Evolutionary conservation across 2,797 vertebrate genomes (phyloP).

Genomic region (Tauraco hartlaubi): DNA sequence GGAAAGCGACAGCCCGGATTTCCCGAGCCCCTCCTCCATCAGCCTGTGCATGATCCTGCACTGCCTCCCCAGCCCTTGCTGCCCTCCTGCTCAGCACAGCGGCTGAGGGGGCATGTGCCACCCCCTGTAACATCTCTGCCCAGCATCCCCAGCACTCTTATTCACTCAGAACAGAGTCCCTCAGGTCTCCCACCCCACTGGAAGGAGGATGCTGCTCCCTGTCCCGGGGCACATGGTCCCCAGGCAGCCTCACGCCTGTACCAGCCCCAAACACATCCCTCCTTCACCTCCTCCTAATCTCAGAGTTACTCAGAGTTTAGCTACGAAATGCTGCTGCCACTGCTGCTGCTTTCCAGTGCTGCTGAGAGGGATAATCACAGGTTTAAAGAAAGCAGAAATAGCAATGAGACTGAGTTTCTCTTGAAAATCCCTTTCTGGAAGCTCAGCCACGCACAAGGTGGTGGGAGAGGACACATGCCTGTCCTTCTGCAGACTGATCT

Average conservation of each 20-base stretch:
- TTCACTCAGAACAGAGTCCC: neutral
- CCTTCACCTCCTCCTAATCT: neutral
- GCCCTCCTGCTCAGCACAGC: accelerated
- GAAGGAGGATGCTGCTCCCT: neutral
- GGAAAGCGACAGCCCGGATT: neutral
- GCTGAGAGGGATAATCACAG: neutral
- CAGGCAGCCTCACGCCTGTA: neutral
- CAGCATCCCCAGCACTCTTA: neutral
- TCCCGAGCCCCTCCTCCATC: accelerated
- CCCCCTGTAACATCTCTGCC: neutral
- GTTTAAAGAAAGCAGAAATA: neutral
- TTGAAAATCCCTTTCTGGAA: neutral
- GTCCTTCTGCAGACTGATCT: neutral
- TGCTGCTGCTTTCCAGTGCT: neutral
- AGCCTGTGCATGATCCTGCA: accelerated
- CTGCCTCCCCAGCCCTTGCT: neutral
- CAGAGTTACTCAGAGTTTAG: neutral
- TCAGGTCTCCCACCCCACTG: neutral
- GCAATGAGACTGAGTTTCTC: neutral
- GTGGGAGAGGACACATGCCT: neutral
- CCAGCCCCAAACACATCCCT: neutral
- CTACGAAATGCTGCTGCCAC: neutral
- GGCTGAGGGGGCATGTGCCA: neutral
- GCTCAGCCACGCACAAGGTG: accelerated
- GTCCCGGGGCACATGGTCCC: accelerated